Evolutionary conservation across 1,140 invertebrate genomes (phyloP), one percentile per base, ranked within the genome.

Genomic region (Drosophila bipectinata): DNA sequence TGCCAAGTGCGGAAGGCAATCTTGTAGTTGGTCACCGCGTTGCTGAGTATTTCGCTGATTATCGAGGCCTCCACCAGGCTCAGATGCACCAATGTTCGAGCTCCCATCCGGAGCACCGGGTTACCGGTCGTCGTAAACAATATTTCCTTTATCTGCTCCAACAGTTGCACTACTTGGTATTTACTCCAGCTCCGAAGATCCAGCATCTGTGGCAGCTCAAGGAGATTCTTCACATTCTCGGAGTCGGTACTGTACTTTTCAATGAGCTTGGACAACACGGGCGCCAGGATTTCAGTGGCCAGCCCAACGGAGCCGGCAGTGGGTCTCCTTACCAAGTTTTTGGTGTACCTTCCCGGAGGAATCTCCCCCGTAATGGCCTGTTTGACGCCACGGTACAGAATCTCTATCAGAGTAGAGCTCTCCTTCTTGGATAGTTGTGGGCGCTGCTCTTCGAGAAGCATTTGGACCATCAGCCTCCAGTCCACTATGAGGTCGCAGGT

Each of bases 291-390:
- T 0, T 1, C 9, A 4, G 69, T 78, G 8, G 61, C 74, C 3
- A 14, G 8, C 2, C 58, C 3, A 2, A 34, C 44, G 26, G 62
- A 66, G 4, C 44, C 44, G 1, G 14, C 0, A 6, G 6, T 53
- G 2, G 78, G 47, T 1, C 48, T n/a, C 14, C 62, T 51, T 6
- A n/a, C 3, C 12, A 72, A 24, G 28, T 78, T 18, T 8, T 64
- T 47, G 8, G 79, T 79, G 12, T 82, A 82, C 10, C 82, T 68
- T 1, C 82, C 82, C 0, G 45, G 57, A 0, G 82, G 82, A 7
- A 87, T 64, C 24, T 72, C 71, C 0, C 83, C 83, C 0, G 66
- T 82, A 2, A 76, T 69, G 2, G 78, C 64, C 28, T 87, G 82
- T 30, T 66, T 67, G 0, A 88, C 59, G 6, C 69, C 69, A 3